Conservation (phyloP, 2,113 vertebrate genomes). For the Rhabdomys dilectus region DNA sequence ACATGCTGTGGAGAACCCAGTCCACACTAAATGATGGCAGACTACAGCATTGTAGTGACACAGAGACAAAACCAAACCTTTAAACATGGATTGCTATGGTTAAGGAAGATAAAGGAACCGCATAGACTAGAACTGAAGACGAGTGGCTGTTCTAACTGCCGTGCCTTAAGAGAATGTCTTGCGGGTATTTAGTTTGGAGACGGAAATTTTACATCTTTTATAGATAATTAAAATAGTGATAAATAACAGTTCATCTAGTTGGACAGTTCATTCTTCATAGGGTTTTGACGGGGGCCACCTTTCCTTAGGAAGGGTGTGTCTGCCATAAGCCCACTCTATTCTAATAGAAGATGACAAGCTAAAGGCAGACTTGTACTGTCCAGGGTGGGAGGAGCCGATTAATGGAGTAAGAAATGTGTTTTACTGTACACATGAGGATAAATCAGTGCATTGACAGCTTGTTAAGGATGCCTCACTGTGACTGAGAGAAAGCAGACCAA, state of each 20-base stretch:
- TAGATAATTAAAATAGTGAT: background rate
- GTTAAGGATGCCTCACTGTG: background rate
- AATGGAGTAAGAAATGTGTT: background rate
- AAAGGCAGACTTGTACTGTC: background rate
- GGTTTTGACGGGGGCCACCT: conserved; percentile 18
- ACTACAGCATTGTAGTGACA: background rate
- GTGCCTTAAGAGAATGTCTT: conserved; percentile 32
- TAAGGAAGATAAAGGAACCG: conserved; percentile 25
- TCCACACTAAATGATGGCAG: background rate
- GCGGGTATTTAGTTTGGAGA: conserved; percentile 25
- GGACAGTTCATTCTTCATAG: conserved; percentile 31
- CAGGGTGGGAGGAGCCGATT: background rate
- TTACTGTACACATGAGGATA: background rate
- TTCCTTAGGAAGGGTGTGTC: background rate
- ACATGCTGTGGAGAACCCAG: background rate
- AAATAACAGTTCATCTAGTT: background rate
- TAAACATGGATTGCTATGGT: background rate
- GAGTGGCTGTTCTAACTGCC: background rate
- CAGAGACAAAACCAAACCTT: background rate
- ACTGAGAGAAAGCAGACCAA: conserved; percentile 5
- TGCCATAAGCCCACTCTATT: background rate
- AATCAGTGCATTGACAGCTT: background rate
- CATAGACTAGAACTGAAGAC: background rate
- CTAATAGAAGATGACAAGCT: background rate
- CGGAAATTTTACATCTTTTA: conserved; percentile 8